Evolutionary conservation across 2,113 vertebrate genomes (phyloP).

Genomic region (Hemiscyllium ocellatum): DNA sequence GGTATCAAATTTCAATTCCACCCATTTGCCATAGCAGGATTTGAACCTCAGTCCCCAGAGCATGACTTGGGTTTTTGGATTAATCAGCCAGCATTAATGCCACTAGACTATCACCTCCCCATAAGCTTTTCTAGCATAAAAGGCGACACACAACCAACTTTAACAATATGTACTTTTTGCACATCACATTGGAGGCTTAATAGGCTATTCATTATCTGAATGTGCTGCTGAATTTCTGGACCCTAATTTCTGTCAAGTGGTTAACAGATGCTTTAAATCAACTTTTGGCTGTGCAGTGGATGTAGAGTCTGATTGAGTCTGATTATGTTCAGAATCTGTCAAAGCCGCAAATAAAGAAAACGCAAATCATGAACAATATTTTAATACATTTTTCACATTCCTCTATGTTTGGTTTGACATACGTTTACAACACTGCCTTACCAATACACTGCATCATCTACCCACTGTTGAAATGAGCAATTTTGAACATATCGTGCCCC

Average conservation of each 20-base stretch:
- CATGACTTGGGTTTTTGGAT: too few relatives aligned
- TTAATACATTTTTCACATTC: background rate
- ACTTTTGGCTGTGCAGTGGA: background rate
- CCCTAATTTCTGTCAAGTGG: background rate
- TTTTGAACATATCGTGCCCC: background rate
- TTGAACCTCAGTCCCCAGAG: too few relatives aligned
- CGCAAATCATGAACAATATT: background rate
- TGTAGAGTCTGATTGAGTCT: background rate
- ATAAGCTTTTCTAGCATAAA: background rate
- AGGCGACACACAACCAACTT: background rate
- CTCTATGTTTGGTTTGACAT: background rate
- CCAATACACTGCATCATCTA: background rate
- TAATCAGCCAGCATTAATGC: too few relatives aligned
- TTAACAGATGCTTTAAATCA: background rate
- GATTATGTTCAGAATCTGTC: background rate
- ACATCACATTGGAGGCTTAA: background rate
- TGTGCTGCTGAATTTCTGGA: background rate
- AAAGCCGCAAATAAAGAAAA: background rate
- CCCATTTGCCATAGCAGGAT: too few relatives aligned
- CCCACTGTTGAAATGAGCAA: background rate
- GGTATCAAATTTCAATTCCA: too few relatives aligned
- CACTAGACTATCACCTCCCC: too few relatives aligned
- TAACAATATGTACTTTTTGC: background rate
- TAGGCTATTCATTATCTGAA: background rate
- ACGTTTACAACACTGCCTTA: background rate